These are phyloP conservation scores for Mellilla xanthometata DNA, from an alignment of 2,888 invertebrate genomes.

Conservation along the genomic window DNA sequence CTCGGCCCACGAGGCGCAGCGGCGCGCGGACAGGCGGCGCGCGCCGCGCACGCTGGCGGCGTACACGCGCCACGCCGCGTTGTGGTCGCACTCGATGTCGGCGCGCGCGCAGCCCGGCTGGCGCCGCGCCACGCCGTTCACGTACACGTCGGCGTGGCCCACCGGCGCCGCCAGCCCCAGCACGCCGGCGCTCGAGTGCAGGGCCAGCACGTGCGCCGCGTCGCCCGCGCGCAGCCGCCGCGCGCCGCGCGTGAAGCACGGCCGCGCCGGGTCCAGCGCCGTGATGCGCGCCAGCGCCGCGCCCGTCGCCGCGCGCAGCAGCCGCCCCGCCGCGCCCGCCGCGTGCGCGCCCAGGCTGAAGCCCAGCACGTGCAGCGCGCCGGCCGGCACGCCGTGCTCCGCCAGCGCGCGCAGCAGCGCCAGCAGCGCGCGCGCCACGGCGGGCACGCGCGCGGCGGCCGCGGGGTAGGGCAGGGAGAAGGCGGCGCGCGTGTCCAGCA, in stretches of 20 bases:
- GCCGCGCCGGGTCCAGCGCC: conserved; percentile 68
- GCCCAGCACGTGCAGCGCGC: conserved; percentile 82
- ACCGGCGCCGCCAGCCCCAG: conserved; percentile 59
- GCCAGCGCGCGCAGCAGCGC: conserved; percentile 53
- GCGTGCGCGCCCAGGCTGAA: conserved; percentile 86
- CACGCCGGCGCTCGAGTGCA: conserved; percentile 67
- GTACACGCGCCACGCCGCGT: conserved; percentile 62
- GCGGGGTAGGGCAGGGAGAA: conserved; percentile 65
- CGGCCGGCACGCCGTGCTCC: conserved; percentile 57
- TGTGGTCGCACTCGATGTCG: conserved; percentile 53
- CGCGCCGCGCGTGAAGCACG: conserved; percentile 56
- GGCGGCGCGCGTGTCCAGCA: conserved; percentile 58
- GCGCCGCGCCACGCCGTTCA: conserved; percentile 59
- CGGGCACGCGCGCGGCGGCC: conserved; percentile 56
- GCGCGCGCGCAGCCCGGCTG: conserved; percentile 60
- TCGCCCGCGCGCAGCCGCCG: conserved; percentile 50
- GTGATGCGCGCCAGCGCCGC: conserved; percentile 55
- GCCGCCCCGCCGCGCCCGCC: conserved; percentile 71
- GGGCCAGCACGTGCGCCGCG: conserved; percentile 64
- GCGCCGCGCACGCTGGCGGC: conserved; percentile 43
- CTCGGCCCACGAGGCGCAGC: conserved; percentile 53
- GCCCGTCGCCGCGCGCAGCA: conserved; percentile 48
- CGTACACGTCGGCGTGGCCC: conserved; percentile 68
- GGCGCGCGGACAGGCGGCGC: conserved; percentile 43
- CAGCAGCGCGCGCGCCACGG: conserved; percentile 45